These are phyloP conservation scores for Pyrrhosoma nymphula DNA, from an alignment of 2,888 invertebrate genomes.

Conservation along the genomic window DNA sequence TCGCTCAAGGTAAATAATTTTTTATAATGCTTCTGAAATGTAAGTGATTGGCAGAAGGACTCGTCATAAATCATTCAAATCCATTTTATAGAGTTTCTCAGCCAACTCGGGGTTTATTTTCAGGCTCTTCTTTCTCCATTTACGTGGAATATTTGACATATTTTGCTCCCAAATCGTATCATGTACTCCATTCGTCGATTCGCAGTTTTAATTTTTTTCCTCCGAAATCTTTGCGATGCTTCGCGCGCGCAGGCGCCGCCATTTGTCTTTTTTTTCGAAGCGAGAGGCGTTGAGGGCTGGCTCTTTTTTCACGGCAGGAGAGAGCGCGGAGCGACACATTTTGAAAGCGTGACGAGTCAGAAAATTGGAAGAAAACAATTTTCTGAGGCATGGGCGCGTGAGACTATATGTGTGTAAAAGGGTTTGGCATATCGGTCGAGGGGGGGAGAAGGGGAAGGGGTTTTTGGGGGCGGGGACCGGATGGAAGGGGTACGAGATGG, in stretches of 20 bases:
- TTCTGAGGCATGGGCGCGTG: constrained; percentile 73
- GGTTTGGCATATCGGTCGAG: constrained; percentile 73
- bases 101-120: too few species aligned
- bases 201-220: neutral
- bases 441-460: constrained; percentile 67
- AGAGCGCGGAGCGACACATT: constrained; percentile 74
- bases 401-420: constrained; percentile 72
- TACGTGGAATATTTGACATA: too few species aligned
- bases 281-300: neutral
- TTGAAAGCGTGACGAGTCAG: constrained; percentile 74
- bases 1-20: too few species aligned
- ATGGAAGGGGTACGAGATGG: neutral
- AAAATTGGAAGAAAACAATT: constrained; percentile 76
- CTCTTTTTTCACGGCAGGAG: neutral
- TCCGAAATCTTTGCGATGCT: neutral
- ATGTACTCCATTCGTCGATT: neutral
- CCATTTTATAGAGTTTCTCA: too few species aligned
- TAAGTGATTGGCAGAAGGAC: too few species aligned
- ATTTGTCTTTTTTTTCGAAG: neutral
- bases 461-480: neutral
- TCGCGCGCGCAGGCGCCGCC: neutral
- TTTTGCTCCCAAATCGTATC: neutral
- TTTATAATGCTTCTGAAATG: too few species aligned
- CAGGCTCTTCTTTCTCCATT: too few species aligned
- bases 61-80: too few species aligned